Conservation (phyloP, 2,888 invertebrate genomes). For the Hedychridium roseum region DNA sequence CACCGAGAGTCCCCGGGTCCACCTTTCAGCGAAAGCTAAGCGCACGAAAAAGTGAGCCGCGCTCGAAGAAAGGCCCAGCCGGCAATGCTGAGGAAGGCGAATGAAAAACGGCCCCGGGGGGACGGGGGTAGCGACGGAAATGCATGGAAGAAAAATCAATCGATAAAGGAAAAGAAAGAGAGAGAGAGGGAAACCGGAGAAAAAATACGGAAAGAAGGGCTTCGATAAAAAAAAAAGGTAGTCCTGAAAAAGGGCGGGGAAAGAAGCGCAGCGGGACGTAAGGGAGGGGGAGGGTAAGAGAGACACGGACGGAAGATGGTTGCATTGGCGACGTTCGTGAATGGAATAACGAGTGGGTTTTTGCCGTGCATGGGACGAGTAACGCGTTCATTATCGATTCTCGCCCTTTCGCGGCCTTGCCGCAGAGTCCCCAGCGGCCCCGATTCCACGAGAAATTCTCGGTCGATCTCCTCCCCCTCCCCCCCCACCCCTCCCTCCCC, state of each 20-base stretch:
- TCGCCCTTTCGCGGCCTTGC: constrained; percentile 30
- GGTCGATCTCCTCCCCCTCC: constrained; percentile 14
- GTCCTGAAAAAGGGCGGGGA: no score
- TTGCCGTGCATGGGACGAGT: constrained; percentile 31
- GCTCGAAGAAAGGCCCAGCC: no score
- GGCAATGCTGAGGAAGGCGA: no score
- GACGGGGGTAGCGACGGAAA: no score
- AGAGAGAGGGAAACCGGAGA: neutral
- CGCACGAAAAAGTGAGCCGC: no score
- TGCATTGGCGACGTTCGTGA: constrained; percentile 23
- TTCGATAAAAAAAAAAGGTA: no score
- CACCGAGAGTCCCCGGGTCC: constrained; percentile 32
- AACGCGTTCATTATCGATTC: constrained; percentile 42
- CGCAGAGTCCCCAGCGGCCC: constrained; percentile 2
- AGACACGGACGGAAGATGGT: constrained; percentile 6
- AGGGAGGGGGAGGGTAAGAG: constrained; percentile 4
- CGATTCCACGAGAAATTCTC: constrained; percentile 15
- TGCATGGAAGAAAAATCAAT: no score
- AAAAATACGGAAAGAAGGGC: no score
- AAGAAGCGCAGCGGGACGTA: no score
- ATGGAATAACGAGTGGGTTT: constrained; percentile 44
- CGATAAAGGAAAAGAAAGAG: neutral
- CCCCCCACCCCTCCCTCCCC: constrained; percentile 1
- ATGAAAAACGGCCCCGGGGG: no score
- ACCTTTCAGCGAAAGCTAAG: no score